A percentile compares a stretch with the other conserved stretches of the same genome.
Conservation (phyloP, 2,113 vertebrate genomes). For the Sitta europaea region DNA sequence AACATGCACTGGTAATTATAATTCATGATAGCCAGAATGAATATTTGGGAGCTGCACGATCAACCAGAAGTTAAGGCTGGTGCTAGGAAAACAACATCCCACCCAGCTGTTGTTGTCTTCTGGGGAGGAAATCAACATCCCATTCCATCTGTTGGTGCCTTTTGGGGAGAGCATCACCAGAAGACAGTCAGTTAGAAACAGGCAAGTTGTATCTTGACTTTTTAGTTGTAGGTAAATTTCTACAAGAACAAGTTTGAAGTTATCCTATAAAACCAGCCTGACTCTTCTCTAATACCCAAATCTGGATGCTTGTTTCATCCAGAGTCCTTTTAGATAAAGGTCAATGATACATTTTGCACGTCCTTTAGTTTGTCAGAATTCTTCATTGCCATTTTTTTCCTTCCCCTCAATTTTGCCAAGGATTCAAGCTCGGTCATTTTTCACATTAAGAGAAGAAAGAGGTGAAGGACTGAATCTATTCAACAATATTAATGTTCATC, state of each 20-base stretch:
- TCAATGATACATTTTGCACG: neutral
- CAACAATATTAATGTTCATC: neutral
- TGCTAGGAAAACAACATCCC: neutral
- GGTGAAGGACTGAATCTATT: neutral
- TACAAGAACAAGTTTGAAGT: neutral
- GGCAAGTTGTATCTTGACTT: neutral
- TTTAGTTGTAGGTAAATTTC: neutral
- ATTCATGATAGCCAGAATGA: neutral
- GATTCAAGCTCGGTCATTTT: neutral
- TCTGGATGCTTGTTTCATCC: neutral
- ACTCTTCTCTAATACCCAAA: neutral
- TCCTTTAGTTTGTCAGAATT: constrained; percentile 7
- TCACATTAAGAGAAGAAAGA: constrained; percentile 13
- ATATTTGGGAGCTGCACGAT: neutral
- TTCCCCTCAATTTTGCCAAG: neutral
- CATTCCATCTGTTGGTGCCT: neutral
- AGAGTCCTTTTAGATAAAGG: neutral
- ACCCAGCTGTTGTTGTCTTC: neutral
- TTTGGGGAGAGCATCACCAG: neutral
- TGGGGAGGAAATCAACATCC: neutral
- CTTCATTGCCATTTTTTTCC: neutral
- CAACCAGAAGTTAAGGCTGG: neutral
- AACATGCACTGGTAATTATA: neutral
- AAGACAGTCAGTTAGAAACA: neutral
- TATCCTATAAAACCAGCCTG: neutral